Evolutionary conservation across 2,113 vertebrate species (phyloP), one percentile per base, ranked within the genome.

Genomic region (Scartelaos histophorus): DNA sequence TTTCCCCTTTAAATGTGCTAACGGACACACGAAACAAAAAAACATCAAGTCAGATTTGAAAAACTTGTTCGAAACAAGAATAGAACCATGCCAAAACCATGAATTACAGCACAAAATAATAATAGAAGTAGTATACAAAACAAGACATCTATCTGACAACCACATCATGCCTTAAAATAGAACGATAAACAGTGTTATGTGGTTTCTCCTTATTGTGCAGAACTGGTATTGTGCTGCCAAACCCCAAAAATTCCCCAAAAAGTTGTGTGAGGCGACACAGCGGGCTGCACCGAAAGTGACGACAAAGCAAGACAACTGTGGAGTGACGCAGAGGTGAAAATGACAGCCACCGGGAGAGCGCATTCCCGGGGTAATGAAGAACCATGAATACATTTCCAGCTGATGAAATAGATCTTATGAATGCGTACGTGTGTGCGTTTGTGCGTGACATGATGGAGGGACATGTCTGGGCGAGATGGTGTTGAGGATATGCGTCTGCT

Each of bases 301-400:
- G 34, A 54, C 24, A 72, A 56, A 68, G 47, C 51, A 70, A 12
- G 49, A 72, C 19, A 6, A 78, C 74, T 58, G 53, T 54, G 29
- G 67, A 73, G 69, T 79, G 74, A 77, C 78, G 80, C 53, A 25
- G 73, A 78, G 75, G 80, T 85, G 84, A 81, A 75, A 90, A 90
- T 87, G 82, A 82, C 54, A 62, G 34, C 66, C 16, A 4, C 16
- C 58, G 10, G 71, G 82, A 75, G 82, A 0, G 0, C 43, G 46
- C 69, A 69, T 25, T 61, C 56, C 7, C 34, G 60, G 67, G 67
- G 66, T 82, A 24, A 49, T 47, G 12, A 15, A 53, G 25, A 73
- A 47, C 69, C 58, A 22, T 38, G 15, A 35, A 67, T 53, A 45
- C 19, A 83, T 24, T 67, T 34, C 71, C 45, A 38, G 4, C 47